These are phyloP conservation scores for Dromas ardeola DNA, from an alignment of 2,113 vertebrate genomes.

Conservation along the genomic window DNA sequence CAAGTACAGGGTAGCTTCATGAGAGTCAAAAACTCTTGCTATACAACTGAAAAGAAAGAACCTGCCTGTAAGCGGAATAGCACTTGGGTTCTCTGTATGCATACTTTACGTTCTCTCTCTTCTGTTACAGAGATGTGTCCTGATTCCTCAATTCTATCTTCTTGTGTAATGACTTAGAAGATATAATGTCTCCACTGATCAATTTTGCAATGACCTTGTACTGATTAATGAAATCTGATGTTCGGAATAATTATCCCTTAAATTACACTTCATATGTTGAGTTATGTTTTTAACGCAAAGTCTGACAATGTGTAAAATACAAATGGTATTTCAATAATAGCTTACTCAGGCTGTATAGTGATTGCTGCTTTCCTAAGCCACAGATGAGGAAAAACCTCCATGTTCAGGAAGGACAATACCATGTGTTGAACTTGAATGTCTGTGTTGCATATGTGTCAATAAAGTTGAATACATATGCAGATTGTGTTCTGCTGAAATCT, in stretches of 20 bases:
- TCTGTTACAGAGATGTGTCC: not conserved
- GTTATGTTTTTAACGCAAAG: slow-evolving; percentile 6
- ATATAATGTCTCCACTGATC: slow-evolving; percentile 21
- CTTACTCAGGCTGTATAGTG: not conserved
- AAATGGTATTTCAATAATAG: slow-evolving; percentile 28
- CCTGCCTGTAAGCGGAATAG: not conserved
- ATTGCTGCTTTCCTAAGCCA: not conserved
- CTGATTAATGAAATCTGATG: slow-evolving; percentile 19
- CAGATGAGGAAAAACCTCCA: not conserved
- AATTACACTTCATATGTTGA: not conserved
- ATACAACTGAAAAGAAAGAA: not conserved
- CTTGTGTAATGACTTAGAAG: slow-evolving; percentile 57
- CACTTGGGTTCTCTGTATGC: not conserved
- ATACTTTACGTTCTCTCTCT: not conserved
- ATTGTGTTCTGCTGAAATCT: not conserved
- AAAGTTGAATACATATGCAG: not conserved
- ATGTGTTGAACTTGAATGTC: not conserved
- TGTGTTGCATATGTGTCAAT: not conserved
- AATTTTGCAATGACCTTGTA: slow-evolving; percentile 30
- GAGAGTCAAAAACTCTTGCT: not conserved
- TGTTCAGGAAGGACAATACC: not conserved
- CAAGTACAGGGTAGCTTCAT: not conserved
- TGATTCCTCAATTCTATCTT: slow-evolving; percentile 23
- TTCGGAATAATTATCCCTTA: slow-evolving; percentile 1
- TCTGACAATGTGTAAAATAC: slow-evolving; percentile 18